Base-by-base conservation (phyloP, 1,140 invertebrate genomes). In the Scylla paramamosain region DNA sequence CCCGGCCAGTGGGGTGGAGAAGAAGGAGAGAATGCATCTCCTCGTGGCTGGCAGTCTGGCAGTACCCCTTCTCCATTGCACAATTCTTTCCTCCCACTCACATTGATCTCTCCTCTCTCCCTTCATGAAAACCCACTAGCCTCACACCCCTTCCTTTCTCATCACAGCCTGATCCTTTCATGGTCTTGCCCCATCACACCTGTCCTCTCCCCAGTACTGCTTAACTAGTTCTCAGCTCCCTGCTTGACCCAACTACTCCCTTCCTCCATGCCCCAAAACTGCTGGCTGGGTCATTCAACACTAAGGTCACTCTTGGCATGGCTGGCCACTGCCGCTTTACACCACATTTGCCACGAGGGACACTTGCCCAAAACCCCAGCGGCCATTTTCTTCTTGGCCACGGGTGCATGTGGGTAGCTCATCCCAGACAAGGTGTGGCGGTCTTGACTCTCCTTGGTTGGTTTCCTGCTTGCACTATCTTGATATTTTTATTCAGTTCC, bases 11-110 rank as follows among this genome's bases (percentile, higher is more conserved):
- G 67, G 16, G 67, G n/a, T 7, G 67, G 67, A 77, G 67, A n/a
- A 67, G 59, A 16, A 20, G 67, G 67, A 77, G 25, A 77, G 20
- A n/a, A 94, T 48, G 77, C 90, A 87, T 59, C 45, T 67, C 84
- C 45, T 32, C 86, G 67, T 82, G 45, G n/a, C 45, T 48, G 46
- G 48, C 39, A 46, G 32, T 89, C n/a, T 46, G 32, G 32, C 48
- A 48, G 16, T 32, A 89, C 25, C 39, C 20, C 7, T 90, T 45
- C 29, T 4, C 45, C 39, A 20, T 77, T 77, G 8, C 67, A 77
- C 25, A 7, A 25, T 77, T 77, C 67, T 8, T 77, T 25, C 67
- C 67, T n/a, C 67, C 7, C 59, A 67, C 20, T 7, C 10, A 12
- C 52, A 59, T 20, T 12, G 12, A 59, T n/a, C 59, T n/a, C n/a